Base-by-base conservation (phyloP, 2,113 vertebrate species). In the Catharus fuscescens region DNA sequence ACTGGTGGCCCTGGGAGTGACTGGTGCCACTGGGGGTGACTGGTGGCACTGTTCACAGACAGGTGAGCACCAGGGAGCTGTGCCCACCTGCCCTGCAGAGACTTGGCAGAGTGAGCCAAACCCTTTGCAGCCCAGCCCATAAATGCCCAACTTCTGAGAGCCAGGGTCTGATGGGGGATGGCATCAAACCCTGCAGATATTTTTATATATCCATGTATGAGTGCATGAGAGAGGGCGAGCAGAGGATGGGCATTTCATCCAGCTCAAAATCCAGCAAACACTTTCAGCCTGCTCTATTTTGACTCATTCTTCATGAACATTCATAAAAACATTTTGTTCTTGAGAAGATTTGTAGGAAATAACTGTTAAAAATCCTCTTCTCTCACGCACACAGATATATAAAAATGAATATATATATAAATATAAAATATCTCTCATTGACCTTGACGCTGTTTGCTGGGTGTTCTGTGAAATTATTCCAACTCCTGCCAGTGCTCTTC, bases 311-410 rank as follows among this genome's bases (percentile, higher is more conserved):
- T 93, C 54, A 31, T 14, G 40, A 95, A 92, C 79, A 88, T 67
- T 93, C 78, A 65, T 53, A 76, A 90, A 94, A 91, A 94, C 88
- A 81, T 78, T 91, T 96, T 96, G 92, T 92, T 95, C 90, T 92
- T 53, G 91, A 89, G 91, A 94, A 91, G 80, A 89, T 50, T 86
- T 36, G 29, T 80, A 80, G 89, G 66, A 92, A 95, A 89, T 38
- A 89, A 74, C 72, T 23, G 45, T 80, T 64, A 38, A 76, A 80
- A 91, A 67, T 12, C 54, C 70, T 61, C 77, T 57, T 66, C 47
- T 60, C 87, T 36, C 79, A 16, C 6, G 3, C 47, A 42, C 70
- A 53, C 7, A 60, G 1, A 60, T 9, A 53, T 32, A 69, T 47
- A 73, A 23, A 61, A 5, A 42, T 12, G 50, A 19, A 32, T 9